Conservation (phyloP, 2,888 invertebrate genomes). For the Ernsta delagoae region DNA sequence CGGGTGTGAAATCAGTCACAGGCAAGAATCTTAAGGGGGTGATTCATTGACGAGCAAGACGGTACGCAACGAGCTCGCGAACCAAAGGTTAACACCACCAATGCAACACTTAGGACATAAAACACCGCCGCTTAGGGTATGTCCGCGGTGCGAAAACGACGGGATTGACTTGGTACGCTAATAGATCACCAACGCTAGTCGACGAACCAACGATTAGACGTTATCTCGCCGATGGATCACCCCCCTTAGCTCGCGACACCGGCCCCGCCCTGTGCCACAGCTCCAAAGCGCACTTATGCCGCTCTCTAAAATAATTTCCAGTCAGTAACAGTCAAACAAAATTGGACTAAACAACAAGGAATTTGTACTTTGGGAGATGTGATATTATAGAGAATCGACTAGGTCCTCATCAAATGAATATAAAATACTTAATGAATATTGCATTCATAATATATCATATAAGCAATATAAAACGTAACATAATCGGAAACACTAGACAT, state of each 20-base stretch:
- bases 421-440: slow-evolving; percentile 84
- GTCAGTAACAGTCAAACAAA: slow-evolving; percentile 84
- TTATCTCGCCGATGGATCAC: too few species aligned
- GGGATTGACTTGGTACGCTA: too few species aligned
- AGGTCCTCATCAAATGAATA: slow-evolving; percentile 85
- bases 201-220: too few species aligned
- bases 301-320: slow-evolving; percentile 80
- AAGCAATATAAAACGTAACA: slow-evolving; percentile 85
- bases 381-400: slow-evolving; percentile 85
- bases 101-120: too few species aligned
- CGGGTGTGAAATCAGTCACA: slow-evolving; percentile 22
- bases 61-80: too few species aligned
- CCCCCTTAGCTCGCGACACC: slow-evolving; percentile 13
- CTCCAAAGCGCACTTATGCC: slow-evolving; percentile 45
- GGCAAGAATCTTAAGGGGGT: slow-evolving; percentile 36
- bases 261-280: slow-evolving; percentile 40
- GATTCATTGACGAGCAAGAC: too few species aligned
- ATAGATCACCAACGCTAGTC: too few species aligned
- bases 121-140: too few species aligned
- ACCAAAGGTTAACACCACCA: too few species aligned
- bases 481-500: slow-evolving; percentile 83
- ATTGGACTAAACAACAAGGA: slow-evolving; percentile 86
- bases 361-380: slow-evolving; percentile 86
- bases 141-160: too few species aligned
- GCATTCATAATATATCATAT: slow-evolving; percentile 83